phyloP scores from a whole-genome alignment of 2,888 invertebrate species.

The Eupithecia insigniata region DNA sequence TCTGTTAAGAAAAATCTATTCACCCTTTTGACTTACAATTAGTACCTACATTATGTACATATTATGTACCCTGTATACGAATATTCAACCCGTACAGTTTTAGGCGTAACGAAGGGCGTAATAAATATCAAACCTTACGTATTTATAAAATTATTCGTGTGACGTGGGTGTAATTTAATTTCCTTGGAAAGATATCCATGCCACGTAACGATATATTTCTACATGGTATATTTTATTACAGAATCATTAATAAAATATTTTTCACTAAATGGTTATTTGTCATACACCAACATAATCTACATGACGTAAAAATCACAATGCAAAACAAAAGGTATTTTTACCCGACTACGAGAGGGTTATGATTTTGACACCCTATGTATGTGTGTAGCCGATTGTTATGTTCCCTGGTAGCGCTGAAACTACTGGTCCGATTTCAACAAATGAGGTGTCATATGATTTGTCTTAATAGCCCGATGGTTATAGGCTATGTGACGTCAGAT shows the following conservation, averaged over 20 bases:
- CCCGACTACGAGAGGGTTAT: too few relatives aligned
- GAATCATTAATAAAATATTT: neutral
- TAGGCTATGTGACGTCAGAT: too few relatives aligned
- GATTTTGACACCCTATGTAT: too few relatives aligned
- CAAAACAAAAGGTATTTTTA: neutral
- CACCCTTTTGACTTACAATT: too few relatives aligned
- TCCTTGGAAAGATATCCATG: neutral
- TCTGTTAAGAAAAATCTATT: too few relatives aligned
- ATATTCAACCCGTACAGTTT: neutral
- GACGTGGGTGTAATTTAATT: neutral
- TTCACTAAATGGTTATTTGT: neutral
- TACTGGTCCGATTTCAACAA: too few relatives aligned
- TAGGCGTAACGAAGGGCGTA: neutral
- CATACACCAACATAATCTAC: neutral
- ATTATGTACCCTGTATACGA: too few relatives aligned
- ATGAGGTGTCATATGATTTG: too few relatives aligned
- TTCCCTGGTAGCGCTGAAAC: too few relatives aligned
- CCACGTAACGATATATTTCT: neutral
- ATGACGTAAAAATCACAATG: neutral
- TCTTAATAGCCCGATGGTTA: too few relatives aligned
- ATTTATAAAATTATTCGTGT: neutral
- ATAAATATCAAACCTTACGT: neutral
- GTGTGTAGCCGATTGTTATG: too few relatives aligned
- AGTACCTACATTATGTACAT: too few relatives aligned
- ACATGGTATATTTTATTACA: neutral